Evolutionary conservation across 1,140 invertebrate species (phyloP), one percentile per base, ranked within the genome.

Genomic region (Dendrolimus punctatus): DNA sequence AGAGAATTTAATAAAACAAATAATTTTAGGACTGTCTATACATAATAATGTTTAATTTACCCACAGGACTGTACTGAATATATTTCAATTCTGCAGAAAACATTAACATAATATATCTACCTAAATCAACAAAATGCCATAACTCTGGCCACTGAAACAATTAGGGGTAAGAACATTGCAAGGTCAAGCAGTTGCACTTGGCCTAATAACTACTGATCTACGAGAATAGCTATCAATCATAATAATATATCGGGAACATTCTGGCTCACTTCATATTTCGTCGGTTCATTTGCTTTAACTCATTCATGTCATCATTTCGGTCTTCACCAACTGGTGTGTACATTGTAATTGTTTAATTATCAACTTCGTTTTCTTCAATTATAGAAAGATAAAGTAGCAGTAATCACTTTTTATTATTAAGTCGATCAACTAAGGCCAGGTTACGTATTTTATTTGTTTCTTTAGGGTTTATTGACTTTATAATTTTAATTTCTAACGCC

Each of bases 151-250:
- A 61, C 50, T 60, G 52, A n/a, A 49, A 54, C 58, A 59, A 63
- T 70, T 66, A 71, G 64, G 64, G 66, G 66, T 70, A 64, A 62
- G 57, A 68, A 72, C 64, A 51, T 73, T 69, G 73, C 69, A 76
- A 79, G 69, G 71, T 62, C 66, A 64, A 23, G 39, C 8, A 57
- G 48, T 62, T 60, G 71, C 56, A 69, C 79, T 78, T 82, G 79
- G 73, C 79, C 75, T 77, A 68, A 61, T 71, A 71, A 60, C 57
- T 63, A 51, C 49, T 60, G 62, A 71, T 75, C 72, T 76, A 73
- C 71, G 76, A 76, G 62, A 73, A 65, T 68, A 64, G 59, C 60
- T 52, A 82, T 82, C 72, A 71, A 77, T 80, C 76, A 79, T 79
- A 75, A 66, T 52, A 59, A 64, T 66, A 52, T 61, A 59, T 52